Evolutionary conservation across 2,797 vertebrate species (phyloP).

Genomic region (Miichthys miiuy): DNA sequence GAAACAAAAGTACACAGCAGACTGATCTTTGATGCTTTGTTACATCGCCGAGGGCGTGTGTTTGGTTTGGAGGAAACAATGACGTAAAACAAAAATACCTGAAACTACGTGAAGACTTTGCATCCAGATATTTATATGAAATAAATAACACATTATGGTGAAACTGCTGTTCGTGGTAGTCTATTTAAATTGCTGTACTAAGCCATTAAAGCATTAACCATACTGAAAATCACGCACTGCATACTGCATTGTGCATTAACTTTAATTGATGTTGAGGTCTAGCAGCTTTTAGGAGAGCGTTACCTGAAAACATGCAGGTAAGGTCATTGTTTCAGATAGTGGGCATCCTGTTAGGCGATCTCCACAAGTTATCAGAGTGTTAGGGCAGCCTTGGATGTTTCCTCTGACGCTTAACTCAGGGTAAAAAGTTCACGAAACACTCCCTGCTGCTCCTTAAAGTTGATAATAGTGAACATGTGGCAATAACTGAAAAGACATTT

Average conservation of each 20-base stretch:
- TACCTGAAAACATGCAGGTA: not conserved
- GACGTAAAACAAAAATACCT: not conserved
- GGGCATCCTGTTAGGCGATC: not conserved
- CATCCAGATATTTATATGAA: too few relatives aligned
- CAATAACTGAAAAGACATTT: not conserved
- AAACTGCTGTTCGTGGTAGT: not conserved
- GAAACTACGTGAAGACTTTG: not conserved
- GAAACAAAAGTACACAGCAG: slow-evolving; percentile 18
- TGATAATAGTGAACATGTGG: not conserved
- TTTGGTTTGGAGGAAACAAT: slow-evolving; percentile 27
- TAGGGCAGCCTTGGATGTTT: not conserved
- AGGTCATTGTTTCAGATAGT: not conserved
- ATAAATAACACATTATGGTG: not conserved
- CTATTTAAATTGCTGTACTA: not conserved
- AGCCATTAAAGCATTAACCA: not conserved
- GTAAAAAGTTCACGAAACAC: too few relatives aligned
- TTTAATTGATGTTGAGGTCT: too few relatives aligned
- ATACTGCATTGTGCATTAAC: too few relatives aligned
- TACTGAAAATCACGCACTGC: not conserved
- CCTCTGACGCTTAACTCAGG: not conserved
- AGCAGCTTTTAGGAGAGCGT: not conserved
- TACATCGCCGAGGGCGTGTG: not conserved
- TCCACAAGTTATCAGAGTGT: too few relatives aligned
- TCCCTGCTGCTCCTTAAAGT: not conserved
- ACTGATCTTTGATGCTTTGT: slow-evolving; percentile 12